phyloP scores from a whole-genome alignment of 2,113 vertebrate genomes.

The Sturnus vulgaris region DNA sequence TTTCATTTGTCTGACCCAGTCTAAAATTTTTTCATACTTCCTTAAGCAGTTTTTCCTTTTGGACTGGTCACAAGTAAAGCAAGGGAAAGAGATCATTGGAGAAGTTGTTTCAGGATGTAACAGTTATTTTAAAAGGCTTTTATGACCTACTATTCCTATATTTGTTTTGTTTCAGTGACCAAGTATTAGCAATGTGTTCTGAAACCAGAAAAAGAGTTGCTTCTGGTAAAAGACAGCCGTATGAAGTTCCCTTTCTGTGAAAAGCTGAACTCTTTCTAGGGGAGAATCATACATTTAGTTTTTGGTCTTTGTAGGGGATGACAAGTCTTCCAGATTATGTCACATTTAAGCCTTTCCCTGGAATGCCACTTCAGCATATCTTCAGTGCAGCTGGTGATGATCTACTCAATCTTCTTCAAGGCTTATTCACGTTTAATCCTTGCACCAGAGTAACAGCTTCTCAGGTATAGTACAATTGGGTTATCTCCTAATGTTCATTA shows the following conservation, averaged over 20 bases:
- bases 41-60: background rate
- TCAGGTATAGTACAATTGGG: constrained; percentile 76
- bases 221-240: background rate
- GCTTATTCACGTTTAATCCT: constrained; percentile 91
- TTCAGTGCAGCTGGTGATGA: constrained; percentile 96
- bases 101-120: background rate
- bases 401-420: constrained; percentile 86
- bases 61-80: background rate
- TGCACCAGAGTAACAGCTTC: constrained; percentile 84
- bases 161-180: background rate
- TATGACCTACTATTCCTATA: background rate
- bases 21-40: background rate
- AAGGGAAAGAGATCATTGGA: background rate
- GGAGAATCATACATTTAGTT: background rate
- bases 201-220: background rate
- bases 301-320: constrained; percentile 80
- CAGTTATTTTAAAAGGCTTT: background rate
- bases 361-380: constrained; percentile 91
- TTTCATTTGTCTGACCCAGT: background rate
- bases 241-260: background rate
- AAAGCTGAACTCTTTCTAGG: background rate
- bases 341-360: constrained; percentile 92
- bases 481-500: background rate
- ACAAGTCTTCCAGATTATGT: constrained; percentile 92
- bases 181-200: background rate